Base-by-base conservation (phyloP, 2,888 invertebrate genomes). In the Eurois occulta region DNA sequence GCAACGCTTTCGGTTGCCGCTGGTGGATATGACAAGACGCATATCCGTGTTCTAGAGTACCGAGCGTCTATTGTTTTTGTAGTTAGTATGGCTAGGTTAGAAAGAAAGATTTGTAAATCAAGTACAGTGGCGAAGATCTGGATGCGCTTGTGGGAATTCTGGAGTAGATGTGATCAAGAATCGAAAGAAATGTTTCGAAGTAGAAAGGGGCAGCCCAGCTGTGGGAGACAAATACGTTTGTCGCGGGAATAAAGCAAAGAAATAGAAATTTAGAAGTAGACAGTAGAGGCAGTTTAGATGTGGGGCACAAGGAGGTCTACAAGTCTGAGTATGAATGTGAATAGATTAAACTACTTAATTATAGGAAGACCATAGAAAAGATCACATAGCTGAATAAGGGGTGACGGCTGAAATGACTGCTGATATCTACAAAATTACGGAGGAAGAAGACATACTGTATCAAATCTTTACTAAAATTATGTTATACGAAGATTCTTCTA, bases 41-140 rank as follows among this genome's bases (percentile, higher is more conserved):
- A 93, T 93, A 93, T 90, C 90, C 88, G 87, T 66, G 89, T 90
- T 90, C 74, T 75, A 80, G 52, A 68, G 58, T 66, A 64, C 58
- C 1, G 38, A 69, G 64, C 43, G 67, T 55, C 75, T 58, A 75
- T 81, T 78, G 83, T 89, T 77, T 77, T 73, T 73, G n/a, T 62
- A 18, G 18, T 41, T n/a, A 0, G n/a, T 64, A 1, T 7, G 24
- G 1, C 38, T 38, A 24, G 0, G 38, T 28, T 60, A 18, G 2
- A 28, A 3, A 60, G 16, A 24, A 0, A 4, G 13, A 41, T 41
- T n/a, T 55, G 24, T n/a, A 11, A 28, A 58, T 58, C 7, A 28
- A 58, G 28, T 28, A 2, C 7, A 7, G 16, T 58, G 28, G 58
- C 16, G 16, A 58, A 58, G 28, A 58, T 5, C 32, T 8, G 60